phyloP scores from a whole-genome alignment of 1,140 invertebrate genomes.

The Globodera ellingtonae region DNA sequence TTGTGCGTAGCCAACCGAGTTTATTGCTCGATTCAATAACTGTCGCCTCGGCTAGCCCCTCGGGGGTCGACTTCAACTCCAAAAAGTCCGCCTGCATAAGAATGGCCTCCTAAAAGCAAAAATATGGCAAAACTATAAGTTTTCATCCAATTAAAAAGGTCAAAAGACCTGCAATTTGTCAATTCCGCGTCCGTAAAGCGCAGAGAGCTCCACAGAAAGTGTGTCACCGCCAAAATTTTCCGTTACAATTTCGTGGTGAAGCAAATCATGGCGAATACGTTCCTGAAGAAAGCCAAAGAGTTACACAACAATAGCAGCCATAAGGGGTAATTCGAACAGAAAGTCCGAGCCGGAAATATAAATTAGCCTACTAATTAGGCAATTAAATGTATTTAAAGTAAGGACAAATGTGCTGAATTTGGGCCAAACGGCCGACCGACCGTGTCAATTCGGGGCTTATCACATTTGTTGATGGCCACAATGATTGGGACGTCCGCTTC shows the following conservation, averaged over 20 bases:
- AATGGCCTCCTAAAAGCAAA: slow-evolving; percentile 80
- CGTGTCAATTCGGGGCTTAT: slow-evolving; percentile 81
- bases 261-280: slow-evolving; percentile 67
- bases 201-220: slow-evolving; percentile 87
- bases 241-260: slow-evolving; percentile 77
- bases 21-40: slow-evolving; percentile 84
- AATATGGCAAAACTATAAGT: slow-evolving; percentile 48
- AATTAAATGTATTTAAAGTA: background rate
- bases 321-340: too few species aligned
- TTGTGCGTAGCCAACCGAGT: slow-evolving; percentile 72
- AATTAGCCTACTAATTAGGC: background rate
- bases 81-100: slow-evolving; percentile 81
- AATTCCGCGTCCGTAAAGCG: slow-evolving; percentile 70
- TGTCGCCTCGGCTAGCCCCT: slow-evolving; percentile 82
- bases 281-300: slow-evolving; percentile 7
- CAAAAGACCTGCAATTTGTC: slow-evolving; percentile 46
- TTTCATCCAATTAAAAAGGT: too few species aligned
- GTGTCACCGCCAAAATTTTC: slow-evolving; percentile 89
- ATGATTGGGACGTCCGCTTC: slow-evolving; percentile 81
- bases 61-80: slow-evolving; percentile 75
- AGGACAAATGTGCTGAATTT: too few species aligned
- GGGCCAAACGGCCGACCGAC: slow-evolving; percentile 37
- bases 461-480: slow-evolving; percentile 98
- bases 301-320: too few species aligned
- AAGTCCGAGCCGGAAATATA: too few species aligned